These are phyloP conservation scores for Siderastrea siderea DNA, from an alignment of 92 coral and sea anemone species.

Conservation along the genomic window DNA sequence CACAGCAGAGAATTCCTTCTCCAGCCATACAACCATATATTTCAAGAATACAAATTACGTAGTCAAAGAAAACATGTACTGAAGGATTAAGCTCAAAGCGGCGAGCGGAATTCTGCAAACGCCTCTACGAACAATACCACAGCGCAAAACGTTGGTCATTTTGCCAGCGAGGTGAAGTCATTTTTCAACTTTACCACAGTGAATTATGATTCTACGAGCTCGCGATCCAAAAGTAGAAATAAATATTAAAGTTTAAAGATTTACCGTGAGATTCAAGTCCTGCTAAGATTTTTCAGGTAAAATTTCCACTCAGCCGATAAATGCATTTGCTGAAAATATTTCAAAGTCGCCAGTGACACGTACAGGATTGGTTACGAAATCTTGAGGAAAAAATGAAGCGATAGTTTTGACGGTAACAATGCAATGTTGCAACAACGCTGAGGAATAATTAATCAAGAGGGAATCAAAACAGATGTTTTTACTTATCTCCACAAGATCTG, in stretches of 20 bases:
- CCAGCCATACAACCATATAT: not conserved
- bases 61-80: not conserved
- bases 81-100: not conserved
- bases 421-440: slow-evolving; percentile 6
- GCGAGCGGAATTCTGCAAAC: not conserved
- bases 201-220: not conserved
- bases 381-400: slow-evolving; percentile 12
- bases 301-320: not conserved
- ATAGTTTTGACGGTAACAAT: slow-evolving; percentile 22
- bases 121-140: not conserved
- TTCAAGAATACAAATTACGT: not conserved
- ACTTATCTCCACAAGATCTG: slow-evolving; percentile 20
- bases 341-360: not conserved
- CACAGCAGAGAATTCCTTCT: not conserved
- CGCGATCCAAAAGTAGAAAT: slow-evolving; percentile 3
- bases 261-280: slow-evolving; percentile 8
- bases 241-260: slow-evolving; percentile 38
- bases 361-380: not conserved
- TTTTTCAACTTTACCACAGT: not conserved
- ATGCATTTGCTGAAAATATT: not conserved
- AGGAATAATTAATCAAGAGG: slow-evolving; percentile 18
- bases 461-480: slow-evolving; percentile 38
- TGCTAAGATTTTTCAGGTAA: not conserved
- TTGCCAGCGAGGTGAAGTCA: not conserved
- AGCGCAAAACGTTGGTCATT: not conserved